Conservation (phyloP, 2,797 vertebrate genomes). For the Aphelocoma californica region DNA sequence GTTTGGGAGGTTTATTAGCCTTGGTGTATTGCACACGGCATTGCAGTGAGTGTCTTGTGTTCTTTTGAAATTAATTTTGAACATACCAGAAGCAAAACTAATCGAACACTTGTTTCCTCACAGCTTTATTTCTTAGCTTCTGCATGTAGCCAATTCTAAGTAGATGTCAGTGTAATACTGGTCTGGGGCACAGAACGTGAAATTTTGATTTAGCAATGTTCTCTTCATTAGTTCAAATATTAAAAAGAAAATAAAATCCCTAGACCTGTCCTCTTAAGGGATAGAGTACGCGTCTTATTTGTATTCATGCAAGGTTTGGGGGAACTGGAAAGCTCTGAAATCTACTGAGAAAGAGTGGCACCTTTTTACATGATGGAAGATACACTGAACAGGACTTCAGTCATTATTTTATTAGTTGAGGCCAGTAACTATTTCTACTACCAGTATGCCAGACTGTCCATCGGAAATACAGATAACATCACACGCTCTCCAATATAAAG, state of each 20-base stretch:
- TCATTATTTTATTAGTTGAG: background rate
- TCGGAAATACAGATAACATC: background rate
- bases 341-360: background rate
- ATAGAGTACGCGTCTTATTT: background rate
- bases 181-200: background rate
- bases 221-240: background rate
- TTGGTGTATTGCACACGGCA: background rate
- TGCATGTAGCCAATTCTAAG: background rate
- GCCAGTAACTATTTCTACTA: background rate
- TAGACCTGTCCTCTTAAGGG: background rate
- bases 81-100: conserved; percentile 12
- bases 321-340: background rate
- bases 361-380: background rate
- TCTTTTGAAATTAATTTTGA: background rate
- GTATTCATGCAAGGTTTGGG: background rate
- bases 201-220: background rate
- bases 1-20: background rate
- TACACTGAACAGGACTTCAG: background rate
- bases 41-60: background rate
- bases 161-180: background rate
- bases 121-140: background rate
- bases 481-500: background rate
- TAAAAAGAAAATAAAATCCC: background rate
- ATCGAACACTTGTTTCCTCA: background rate
- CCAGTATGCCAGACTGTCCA: background rate